phyloP scores from a whole-genome alignment of 2,113 vertebrate species.

The Grus americana region DNA sequence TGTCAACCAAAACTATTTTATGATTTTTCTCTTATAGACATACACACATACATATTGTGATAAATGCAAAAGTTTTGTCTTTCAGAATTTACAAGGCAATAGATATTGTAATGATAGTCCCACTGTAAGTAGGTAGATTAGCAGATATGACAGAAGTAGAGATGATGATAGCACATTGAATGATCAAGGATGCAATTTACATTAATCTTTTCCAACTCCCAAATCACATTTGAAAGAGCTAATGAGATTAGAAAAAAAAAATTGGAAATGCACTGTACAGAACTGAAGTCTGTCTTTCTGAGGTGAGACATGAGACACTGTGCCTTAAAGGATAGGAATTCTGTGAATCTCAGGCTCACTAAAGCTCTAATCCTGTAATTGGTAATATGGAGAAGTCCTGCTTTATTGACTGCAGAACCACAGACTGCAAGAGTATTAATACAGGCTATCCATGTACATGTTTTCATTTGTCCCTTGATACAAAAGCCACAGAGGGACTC shows the following conservation, averaged over 20 bases:
- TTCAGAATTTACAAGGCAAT: not conserved
- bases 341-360: not conserved
- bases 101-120: not conserved
- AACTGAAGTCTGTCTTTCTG: not conserved
- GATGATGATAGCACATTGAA: not conserved
- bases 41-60: not conserved
- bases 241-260: not conserved
- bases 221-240: not conserved
- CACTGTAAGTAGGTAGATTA: not conserved
- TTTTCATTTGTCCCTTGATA: not conserved
- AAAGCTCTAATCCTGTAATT: not conserved
- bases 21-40: not conserved
- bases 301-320: not conserved
- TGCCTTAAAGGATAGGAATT: not conserved
- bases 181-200: not conserved
- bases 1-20: not conserved
- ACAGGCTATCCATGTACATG: not conserved
- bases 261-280: not conserved
- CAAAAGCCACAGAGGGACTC: not conserved
- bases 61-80: not conserved
- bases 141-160: not conserved
- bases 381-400: not conserved
- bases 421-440: not conserved
- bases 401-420: not conserved
- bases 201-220: not conserved